A percentile compares a stretch with the other conserved stretches of the same genome.
These are phyloP conservation scores for Chrosomus eos DNA, from an alignment of 2,797 vertebrate genomes.

Conservation along the genomic window DNA sequence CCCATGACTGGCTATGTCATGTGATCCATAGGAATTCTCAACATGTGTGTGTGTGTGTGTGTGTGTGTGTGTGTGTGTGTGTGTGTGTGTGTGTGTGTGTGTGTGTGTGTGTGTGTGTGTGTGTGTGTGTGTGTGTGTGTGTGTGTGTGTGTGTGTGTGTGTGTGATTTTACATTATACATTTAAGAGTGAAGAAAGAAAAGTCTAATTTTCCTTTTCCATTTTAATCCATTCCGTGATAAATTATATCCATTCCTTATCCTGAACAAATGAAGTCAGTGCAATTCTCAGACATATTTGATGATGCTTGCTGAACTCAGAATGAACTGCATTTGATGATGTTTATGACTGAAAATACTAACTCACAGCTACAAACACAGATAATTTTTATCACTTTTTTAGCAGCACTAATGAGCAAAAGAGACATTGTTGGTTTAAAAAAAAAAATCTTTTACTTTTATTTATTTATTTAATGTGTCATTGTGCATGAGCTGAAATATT, in stretches of 20 bases:
- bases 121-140: too few relatives aligned
- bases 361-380: neutral
- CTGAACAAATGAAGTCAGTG: neutral
- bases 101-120: too few relatives aligned
- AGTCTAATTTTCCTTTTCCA: neutral
- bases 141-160: too few relatives aligned
- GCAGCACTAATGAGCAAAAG: slow-evolving; percentile 1
- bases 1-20: too few relatives aligned
- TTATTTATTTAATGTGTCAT: neutral
- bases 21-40: too few relatives aligned
- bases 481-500: neutral
- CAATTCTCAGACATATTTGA: slow-evolving; percentile 9
- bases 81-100: too few relatives aligned
- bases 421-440: neutral
- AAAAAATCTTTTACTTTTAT: neutral
- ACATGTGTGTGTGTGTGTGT: too few relatives aligned
- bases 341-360: neutral
- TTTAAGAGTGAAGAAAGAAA: neutral
- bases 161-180: neutral
- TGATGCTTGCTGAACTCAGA: slow-evolving; percentile 9
- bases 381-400: slow-evolving; percentile 1
- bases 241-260: neutral
- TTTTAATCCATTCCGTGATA: neutral
- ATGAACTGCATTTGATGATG: slow-evolving; percentile 14
- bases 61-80: too few relatives aligned